phyloP scores from a whole-genome alignment of 2,797 vertebrate species.

The Labeo calbasu region DNA sequence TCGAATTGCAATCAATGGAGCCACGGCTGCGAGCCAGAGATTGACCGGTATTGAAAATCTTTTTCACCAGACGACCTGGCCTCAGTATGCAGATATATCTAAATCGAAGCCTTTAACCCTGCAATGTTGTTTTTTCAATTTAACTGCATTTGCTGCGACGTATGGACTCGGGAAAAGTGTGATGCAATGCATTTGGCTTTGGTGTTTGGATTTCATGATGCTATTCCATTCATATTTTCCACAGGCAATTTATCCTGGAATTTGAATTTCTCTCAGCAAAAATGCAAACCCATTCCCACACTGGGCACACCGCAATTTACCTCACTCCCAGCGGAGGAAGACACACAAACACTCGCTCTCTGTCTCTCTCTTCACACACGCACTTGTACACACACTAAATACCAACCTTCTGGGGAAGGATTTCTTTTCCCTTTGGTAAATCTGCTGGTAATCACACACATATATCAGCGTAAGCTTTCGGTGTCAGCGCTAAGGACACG shows the following conservation, averaged over 20 bases:
- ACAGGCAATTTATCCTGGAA: constrained; percentile 26
- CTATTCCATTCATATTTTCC: constrained; percentile 29
- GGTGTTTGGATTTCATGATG: neutral
- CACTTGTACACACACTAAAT: constrained; percentile 15
- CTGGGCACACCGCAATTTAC: constrained; percentile 4
- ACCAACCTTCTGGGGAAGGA: constrained; percentile 30
- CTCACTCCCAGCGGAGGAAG: constrained; percentile 14
- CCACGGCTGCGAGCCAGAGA: constrained; percentile 55
- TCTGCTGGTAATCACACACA: constrained; percentile 59
- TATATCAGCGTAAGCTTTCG: constrained; percentile 53
- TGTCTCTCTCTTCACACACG: constrained; percentile 4
- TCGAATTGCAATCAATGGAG: constrained; percentile 74
- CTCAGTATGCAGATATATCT: constrained; percentile 35
- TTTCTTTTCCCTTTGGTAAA: constrained; percentile 39
- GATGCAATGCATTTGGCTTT: neutral
- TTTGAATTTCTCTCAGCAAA: constrained; percentile 19
- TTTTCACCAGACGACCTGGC: constrained; percentile 44
- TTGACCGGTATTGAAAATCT: constrained; percentile 64
- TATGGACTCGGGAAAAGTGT: neutral
- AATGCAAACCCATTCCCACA: constrained; percentile 17
- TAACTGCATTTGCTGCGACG: neutral
- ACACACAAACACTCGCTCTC: constrained; percentile 19
- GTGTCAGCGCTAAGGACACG: constrained; percentile 43
- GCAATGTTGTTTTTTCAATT: neutral
- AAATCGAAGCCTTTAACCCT: constrained; percentile 18